Evolutionary conservation across 2,888 invertebrate genomes (phyloP), one percentile per base, ranked within the genome.

Genomic region (Sarcophaga rosellei): DNA sequence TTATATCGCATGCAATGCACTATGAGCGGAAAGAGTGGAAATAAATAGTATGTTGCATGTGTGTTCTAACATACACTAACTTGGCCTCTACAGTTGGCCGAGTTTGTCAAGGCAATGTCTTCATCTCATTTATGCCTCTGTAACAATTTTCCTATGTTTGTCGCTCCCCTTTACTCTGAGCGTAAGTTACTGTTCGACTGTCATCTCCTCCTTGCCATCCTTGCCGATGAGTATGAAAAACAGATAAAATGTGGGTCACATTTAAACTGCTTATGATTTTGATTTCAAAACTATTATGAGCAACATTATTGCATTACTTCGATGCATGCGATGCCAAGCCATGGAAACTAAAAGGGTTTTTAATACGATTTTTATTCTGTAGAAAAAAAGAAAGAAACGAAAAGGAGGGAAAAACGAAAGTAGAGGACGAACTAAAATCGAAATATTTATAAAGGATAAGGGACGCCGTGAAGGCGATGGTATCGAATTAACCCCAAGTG

Each of bases 191-290:
- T 35, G 25, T 4, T 25, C 25, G 0, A 47, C 47, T 47, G 53
- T 3, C 53, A 53, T 15, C 15, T 15, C 17, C 5, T n/a, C 2
- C 20, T 61, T 57, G 57, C 17, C 47, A 62, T 15, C 5, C 11
- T 59, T 44, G 47, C 61, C 61, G 75, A 63, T 63, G 1, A 62
- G 21, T 53, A 25, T 44, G 35, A 44, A 11, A 25, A 17, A 15
- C 25, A 25, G 25, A 0, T 25, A 57, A 76, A 80, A 83, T 65
- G 1, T 77, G 74, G 86, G 86, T 86, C 86, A 86, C 20, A 76
- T 74, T 73, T 77, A 83, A 83, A 83, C 59, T 74, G 53, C 21
- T 83, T 86, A 68, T 59, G 68, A 83, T 53, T 53, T 53, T 83
- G 73, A 86, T 81, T 53, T 23, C 44, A 20, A 20, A 45, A n/a